These are phyloP conservation scores for Tanypteryx hageni DNA, from an alignment of 2,888 invertebrate genomes.

Conservation along the genomic window DNA sequence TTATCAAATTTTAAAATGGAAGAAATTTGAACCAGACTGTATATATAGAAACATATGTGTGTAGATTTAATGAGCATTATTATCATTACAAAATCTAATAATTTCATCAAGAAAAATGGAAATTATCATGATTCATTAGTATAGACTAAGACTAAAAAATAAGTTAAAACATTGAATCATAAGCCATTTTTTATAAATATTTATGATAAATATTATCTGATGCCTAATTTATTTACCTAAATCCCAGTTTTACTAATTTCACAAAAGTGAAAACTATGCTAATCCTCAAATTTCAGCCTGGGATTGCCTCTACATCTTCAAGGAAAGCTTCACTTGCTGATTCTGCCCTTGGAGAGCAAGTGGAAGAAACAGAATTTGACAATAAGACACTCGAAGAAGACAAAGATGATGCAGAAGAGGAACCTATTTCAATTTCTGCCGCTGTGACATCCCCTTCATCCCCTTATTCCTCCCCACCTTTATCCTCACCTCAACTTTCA, in stretches of 20 bases:
- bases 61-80: too few relatives aligned
- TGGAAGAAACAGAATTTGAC: slow-evolving; percentile 52
- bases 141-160: too few relatives aligned
- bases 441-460: slow-evolving; percentile 46
- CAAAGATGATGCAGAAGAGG: slow-evolving; percentile 43
- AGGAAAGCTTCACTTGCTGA: slow-evolving; percentile 49
- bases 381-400: slow-evolving; percentile 36
- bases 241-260: too few relatives aligned
- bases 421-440: slow-evolving; percentile 35
- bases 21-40: too few relatives aligned
- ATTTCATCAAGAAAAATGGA: not conserved
- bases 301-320: not conserved
- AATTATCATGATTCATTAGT: not conserved
- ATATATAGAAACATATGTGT: too few relatives aligned
- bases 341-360: slow-evolving; percentile 37
- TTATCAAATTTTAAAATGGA: too few relatives aligned
- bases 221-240: too few relatives aligned
- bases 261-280: not conserved
- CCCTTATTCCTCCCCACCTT: slow-evolving; percentile 34
- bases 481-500: slow-evolving; percentile 55
- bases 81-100: not conserved
- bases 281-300: slow-evolving; percentile 16
- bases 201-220: not conserved
- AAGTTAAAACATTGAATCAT: too few relatives aligned
- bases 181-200: not conserved